Conservation (phyloP, 1,140 invertebrate genomes). For the Papilio xuthus region DNA sequence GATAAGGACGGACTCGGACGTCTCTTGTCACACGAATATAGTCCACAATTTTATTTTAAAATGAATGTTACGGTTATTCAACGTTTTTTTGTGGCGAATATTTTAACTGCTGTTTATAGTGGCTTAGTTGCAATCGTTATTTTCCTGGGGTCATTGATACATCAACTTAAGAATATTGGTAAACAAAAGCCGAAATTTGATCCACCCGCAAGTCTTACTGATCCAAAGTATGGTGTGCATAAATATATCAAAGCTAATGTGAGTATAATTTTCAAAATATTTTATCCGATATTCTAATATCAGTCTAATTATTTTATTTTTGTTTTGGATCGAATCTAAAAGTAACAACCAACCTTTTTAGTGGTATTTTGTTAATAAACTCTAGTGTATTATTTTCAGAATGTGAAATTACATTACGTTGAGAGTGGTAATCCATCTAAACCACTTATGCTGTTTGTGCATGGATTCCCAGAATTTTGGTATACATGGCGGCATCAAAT, state of each 20-base stretch:
- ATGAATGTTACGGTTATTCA: slow-evolving; percentile 21
- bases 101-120: slow-evolving; percentile 17
- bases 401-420: slow-evolving; percentile 85
- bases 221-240: slow-evolving; percentile 39
- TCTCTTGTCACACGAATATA: neutral
- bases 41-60: neutral
- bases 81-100: slow-evolving; percentile 15
- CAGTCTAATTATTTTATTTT: neutral
- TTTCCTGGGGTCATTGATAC: slow-evolving; percentile 14
- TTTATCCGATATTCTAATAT: neutral
- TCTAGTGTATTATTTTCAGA: slow-evolving; percentile 63
- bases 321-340: neutral
- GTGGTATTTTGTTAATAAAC: neutral
- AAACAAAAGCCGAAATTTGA: slow-evolving; percentile 29
- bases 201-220: slow-evolving; percentile 30
- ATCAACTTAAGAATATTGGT: slow-evolving; percentile 35
- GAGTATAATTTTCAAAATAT: slow-evolving; percentile 24
- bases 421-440: slow-evolving; percentile 83
- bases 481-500: slow-evolving; percentile 86
- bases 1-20: neutral
- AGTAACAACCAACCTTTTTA: neutral
- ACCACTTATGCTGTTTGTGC: slow-evolving; percentile 85
- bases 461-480: slow-evolving; percentile 88
- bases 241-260: slow-evolving; percentile 44
- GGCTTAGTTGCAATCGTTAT: neutral